Percentiles rank a stretch among this genome's conserved stretches.
Conservation (phyloP, 2,888 invertebrate species). For the Mesorhabditis spiculigera region DNA sequence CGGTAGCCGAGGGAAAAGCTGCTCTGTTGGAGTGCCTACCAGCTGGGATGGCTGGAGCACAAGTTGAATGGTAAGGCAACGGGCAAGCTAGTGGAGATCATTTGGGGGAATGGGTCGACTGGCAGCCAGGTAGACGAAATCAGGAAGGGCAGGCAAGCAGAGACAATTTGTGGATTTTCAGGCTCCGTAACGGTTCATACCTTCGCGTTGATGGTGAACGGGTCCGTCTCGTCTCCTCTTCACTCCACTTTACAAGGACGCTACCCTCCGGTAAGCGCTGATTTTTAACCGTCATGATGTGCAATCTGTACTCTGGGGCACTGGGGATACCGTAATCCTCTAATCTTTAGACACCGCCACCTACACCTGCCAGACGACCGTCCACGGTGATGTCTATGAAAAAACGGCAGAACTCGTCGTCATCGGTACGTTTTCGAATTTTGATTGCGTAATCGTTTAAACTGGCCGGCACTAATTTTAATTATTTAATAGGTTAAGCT, state of each 20-base stretch:
- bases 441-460: slow-evolving; percentile 67
- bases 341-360: slow-evolving; percentile 81
- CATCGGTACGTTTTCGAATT: background rate
- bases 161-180: background rate
- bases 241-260: background rate
- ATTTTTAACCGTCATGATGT: background rate
- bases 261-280: background rate
- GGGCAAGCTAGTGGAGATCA: no score
- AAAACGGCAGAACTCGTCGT: slow-evolving; percentile 79
- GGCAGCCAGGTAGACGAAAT: no score
- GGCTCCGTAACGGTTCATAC: slow-evolving; percentile 9
- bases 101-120: no score
- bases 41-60: slow-evolving; percentile 61
- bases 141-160: no score
- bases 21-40: slow-evolving; percentile 90
- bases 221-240: background rate
- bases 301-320: no score
- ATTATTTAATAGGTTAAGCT: no score
- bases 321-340: slow-evolving; percentile 59
- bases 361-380: slow-evolving; percentile 89
- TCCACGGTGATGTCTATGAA: slow-evolving; percentile 82
- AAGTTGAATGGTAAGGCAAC: slow-evolving; percentile 29
- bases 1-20: slow-evolving; percentile 76
- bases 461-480: no score
- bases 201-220: slow-evolving; percentile 55